These are phyloP conservation scores for Dendrolimus punctatus DNA, from an alignment of 1,140 invertebrate genomes.

Conservation along the genomic window DNA sequence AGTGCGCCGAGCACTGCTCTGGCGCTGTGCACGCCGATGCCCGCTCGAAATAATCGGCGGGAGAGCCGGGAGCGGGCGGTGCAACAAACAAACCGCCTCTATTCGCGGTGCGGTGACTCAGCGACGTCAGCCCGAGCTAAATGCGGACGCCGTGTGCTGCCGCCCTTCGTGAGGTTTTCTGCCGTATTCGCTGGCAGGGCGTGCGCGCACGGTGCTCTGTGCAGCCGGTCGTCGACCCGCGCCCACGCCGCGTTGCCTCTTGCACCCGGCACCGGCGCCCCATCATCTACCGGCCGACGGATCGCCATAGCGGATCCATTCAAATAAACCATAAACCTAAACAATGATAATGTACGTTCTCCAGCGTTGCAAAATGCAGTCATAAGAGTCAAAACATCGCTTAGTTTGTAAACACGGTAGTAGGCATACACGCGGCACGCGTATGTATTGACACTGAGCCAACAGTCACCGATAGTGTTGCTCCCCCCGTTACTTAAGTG, in stretches of 20 bases:
- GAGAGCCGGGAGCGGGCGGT: conserved; percentile 68
- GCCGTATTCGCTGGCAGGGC: conserved; percentile 59
- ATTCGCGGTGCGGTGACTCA: conserved; percentile 66
- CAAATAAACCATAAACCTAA: too few relatives aligned
- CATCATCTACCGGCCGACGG: conserved; percentile 6
- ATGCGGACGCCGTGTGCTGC: conserved; percentile 66
- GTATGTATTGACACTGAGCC: conserved; percentile 2
- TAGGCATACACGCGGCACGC: background rate
- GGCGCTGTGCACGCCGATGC: conserved; percentile 22
- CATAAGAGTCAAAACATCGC: conserved; percentile 1
- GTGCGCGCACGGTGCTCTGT: conserved; percentile 39
- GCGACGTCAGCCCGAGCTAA: conserved; percentile 61
- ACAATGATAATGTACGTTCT: too few relatives aligned
- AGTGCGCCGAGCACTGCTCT: conserved; percentile 45
- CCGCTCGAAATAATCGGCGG: conserved; percentile 59
- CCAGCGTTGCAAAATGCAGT: too few relatives aligned
- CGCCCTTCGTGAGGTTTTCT: conserved; percentile 68
- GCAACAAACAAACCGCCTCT: conserved; percentile 68
- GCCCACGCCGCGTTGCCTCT: conserved; percentile 44
- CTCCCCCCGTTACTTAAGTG: too few relatives aligned
- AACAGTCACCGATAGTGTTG: background rate
- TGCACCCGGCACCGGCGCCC: conserved; percentile 37
- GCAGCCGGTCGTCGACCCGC: conserved; percentile 59
- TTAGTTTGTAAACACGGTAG: conserved; percentile 5
- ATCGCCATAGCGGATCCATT: background rate